Evolutionary conservation across 2,113 vertebrate genomes (phyloP), one percentile per base, ranked within the genome.

Genomic region (Serinus canaria): DNA sequence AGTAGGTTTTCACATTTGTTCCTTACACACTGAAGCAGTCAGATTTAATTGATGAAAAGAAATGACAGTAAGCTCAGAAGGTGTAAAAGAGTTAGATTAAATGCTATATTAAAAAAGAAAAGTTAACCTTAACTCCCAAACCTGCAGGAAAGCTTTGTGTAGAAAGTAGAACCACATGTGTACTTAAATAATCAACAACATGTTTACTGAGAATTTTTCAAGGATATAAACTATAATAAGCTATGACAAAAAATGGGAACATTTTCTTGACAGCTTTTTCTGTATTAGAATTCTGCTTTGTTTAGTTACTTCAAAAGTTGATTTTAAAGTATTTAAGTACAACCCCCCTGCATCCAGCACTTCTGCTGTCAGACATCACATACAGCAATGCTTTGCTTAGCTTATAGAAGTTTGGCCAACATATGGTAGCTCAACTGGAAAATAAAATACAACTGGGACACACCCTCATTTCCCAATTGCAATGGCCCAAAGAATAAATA

Each of bases 1-100:
- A 89, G 72, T 64, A 41, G n/a, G n/a, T 78, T 94, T 92, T 90
- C 68, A 18, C 52, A 78, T 93, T 95, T 96, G 68, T 49, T 73
- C 83, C 52, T 81, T 86, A 79, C 23, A 83, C 49, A 78, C 56
- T 37, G 60, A 78, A 89, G 31, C 68, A 83, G 80, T 88, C 75
- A 86, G 50, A 75, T 78, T 96, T 96, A 96, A 92, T 90, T 94
- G 90, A 64, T 78, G 83, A 64, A 88, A 93, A 90, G 72, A 90
- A 94, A 87, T 58, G 82, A 83, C 90, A 94, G 63, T 13, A 19
- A 87, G 75, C 49, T 91, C 37, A 70, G 78, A 85, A 85, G 49
- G 60, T 52, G 39, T 6, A 86, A 41, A 88, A 78, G 41, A 89
- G 11, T 63, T 79, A 55, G 47, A 24, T 83, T 90, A 78, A 81